Percentiles rank a stretch among this genome's conserved stretches.
phyloP scores from a whole-genome alignment of 2,113 vertebrate species.

The Motacilla alba region DNA sequence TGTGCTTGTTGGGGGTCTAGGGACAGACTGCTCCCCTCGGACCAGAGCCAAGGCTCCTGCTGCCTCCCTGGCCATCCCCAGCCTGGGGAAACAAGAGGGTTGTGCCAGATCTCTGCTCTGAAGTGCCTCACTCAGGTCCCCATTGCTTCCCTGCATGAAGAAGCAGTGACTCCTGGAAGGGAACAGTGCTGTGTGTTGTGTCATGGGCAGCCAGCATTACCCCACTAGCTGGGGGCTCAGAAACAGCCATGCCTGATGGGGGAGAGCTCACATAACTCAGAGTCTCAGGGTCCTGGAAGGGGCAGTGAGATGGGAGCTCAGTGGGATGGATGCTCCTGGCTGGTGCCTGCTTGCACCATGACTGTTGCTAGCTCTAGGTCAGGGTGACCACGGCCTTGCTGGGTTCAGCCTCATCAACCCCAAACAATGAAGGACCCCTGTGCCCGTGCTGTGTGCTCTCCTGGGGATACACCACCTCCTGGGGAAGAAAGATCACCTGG shows the following conservation, averaged over 20 bases:
- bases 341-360: not conserved
- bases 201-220: not conserved
- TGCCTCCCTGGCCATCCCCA: not conserved
- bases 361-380: not conserved
- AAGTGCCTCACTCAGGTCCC: not conserved
- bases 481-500: not conserved
- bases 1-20: not conserved
- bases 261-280: not conserved
- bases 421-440: fast-evolving
- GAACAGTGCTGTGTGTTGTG: not conserved
- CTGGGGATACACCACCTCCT: not conserved
- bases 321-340: not conserved
- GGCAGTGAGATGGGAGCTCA: not conserved
- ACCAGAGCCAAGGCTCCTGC: not conserved
- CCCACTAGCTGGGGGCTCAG: fast-evolving
- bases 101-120: not conserved
- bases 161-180: not conserved
- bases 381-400: fast-evolving
- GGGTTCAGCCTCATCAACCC: not conserved
- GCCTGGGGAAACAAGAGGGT: not conserved
- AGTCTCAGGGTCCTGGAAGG: not conserved
- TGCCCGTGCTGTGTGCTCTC: not conserved
- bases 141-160: not conserved
- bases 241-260: not conserved
- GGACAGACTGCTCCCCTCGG: not conserved